Evolutionary conservation across 2,113 vertebrate genomes (phyloP), one percentile per base, ranked within the genome.

Genomic region (Thomomys bottae): DNA sequence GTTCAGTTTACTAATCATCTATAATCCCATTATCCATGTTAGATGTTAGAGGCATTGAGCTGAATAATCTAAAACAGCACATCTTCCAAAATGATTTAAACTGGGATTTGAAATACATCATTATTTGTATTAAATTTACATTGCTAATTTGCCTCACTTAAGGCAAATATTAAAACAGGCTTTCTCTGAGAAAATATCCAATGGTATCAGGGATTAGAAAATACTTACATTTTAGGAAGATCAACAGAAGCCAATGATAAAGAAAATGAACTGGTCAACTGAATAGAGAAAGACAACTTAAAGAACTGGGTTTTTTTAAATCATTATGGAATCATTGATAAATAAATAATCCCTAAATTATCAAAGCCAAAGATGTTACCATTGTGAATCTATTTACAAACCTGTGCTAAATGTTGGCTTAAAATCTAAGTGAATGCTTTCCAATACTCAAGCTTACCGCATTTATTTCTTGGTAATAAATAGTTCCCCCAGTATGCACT

Each of bases 91-190:
- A 68, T 54, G 5, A 90, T 77, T 93, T 95, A 45, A 79, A 92
- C 15, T 59, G 10, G 26, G 49, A 80, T 93, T 81, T 59, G 11
- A 77, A 92, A 91, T 90, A 80, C 14, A 40, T 54, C 91, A 61
- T 84, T 77, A 81, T 90, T 92, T 94, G 49, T 57, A 89, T 78
- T 94, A 94, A 89, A 79, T 95, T 94, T 86, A 71, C 28, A 90
- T 88, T 88, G 11, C 64, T 85, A 79, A 92, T 90, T 94, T 75
- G 8, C 15, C 8, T 88, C 57, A 67, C 4, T 75, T 88, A 54
- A 54, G 15, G 28, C 3, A 95, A 94, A 79, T 70, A 84, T 90
- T 73, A 92, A 86, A 88, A 84, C 28, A 76, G 28, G 1, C 72
- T 91, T 92, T 94, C 24, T 59, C 36, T 78, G 26, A 72, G 30